Evolutionary conservation across 2,888 invertebrate species (phyloP).

Genomic region (Cartodere bifasciata): DNA sequence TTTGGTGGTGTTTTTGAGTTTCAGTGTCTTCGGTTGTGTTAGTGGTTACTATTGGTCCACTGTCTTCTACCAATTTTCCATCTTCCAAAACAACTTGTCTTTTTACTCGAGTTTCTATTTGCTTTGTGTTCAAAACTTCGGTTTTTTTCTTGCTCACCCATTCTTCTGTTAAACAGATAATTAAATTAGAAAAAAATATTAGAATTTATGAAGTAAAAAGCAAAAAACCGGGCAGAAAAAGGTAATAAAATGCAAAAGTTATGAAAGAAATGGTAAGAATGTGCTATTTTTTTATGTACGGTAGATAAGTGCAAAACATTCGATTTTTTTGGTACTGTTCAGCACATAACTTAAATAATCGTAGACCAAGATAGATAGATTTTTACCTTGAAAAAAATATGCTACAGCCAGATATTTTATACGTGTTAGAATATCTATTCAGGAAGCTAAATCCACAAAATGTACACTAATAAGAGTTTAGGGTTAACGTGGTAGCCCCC

Average conservation of each 20-base stretch:
- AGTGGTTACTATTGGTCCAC: conserved; percentile 81
- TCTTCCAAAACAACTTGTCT: conserved; percentile 81
- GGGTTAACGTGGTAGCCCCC: no score
- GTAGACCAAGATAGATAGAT: no score
- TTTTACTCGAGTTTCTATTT: conserved; percentile 83
- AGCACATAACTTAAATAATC: no score
- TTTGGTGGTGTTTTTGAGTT: conserved; percentile 78
- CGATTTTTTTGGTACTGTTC: no score
- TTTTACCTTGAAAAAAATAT: no score
- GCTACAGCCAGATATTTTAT: no score
- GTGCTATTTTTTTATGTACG: no score
- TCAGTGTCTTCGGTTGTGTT: conserved; percentile 85
- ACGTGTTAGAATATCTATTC: no score
- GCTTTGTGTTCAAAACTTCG: conserved; percentile 78
- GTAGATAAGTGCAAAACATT: no score
- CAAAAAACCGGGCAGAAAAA: conserved; percentile 2
- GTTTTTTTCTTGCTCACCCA: conserved; percentile 85
- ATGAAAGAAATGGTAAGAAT: neutral
- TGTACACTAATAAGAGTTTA: no score
- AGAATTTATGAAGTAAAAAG: neutral
- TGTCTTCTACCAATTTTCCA: conserved; percentile 79
- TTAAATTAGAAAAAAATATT: conserved; percentile 9
- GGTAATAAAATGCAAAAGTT: conserved; percentile 3
- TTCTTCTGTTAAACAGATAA: conserved; percentile 61
- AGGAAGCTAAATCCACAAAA: no score